Base-by-base conservation (phyloP, 2,888 invertebrate genomes). In the Drosophila pegasa region DNA sequence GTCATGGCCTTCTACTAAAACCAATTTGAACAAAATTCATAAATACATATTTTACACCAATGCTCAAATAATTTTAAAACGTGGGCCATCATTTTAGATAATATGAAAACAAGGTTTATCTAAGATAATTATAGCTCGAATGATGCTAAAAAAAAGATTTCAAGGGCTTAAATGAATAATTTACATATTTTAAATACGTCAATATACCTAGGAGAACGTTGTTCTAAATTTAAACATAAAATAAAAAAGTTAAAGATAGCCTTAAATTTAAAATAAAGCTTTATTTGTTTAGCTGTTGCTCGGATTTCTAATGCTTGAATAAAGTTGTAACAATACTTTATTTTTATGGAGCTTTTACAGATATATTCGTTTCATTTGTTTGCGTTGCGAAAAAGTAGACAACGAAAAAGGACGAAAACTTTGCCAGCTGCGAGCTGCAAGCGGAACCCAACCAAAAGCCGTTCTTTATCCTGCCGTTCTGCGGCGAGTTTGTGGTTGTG, bases 391-490 rank as follows among this genome's bases (percentile, higher is more conserved):
- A 40, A 62, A 80, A 76, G 55, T 58, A 61, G 67, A 70, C 63
- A 68, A 63, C 35, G 56, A 45, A 62, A 81, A 62, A 38, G 62
- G 41, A 64, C 61, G 57, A 66, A 70, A 60, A 50, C 43, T 72
- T 70, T 51, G 55, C 57, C 43, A 61, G 59, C 56, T 57, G 56
- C 56, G 40, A 61, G 59, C 56, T 57, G 56, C 56, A n/a, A 12
- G 48, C 38, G 51, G 22, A 67, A 54, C 31, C 45, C 37, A 52
- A 27, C 50, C 63, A 35, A 55, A 51, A 50, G 18, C 67, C 40
- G 31, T 37, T 25, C 48, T 63, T 71, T 75, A 75, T 75, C 75
- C 87, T 70, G 80, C 71, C 71, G 78, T 60, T 71, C 52, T 61
- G 85, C 56, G 71, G 85, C 61, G 66, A 58, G 67, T 78, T 75